Conservation (phyloP, 2,797 vertebrate species). For the Zalophus californianus region DNA sequence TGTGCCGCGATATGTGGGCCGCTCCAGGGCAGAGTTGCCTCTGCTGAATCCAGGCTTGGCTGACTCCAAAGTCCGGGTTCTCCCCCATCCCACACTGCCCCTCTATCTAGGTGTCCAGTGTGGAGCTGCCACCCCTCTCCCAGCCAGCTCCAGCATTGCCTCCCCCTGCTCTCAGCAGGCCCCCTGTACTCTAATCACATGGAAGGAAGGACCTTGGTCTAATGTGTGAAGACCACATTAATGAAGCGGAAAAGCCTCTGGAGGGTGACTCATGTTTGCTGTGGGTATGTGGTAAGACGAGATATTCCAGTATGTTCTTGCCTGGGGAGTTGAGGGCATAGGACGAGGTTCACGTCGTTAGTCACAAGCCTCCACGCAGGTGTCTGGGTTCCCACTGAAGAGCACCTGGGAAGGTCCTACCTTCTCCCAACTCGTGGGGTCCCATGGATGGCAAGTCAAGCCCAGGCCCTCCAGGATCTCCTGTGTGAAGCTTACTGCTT, state of each 20-base stretch:
- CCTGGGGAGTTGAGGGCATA: not conserved
- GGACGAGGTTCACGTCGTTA: not conserved
- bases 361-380: not conserved
- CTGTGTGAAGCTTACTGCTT: not conserved
- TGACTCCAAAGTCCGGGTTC: not conserved
- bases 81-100: not conserved
- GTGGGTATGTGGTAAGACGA: constrained; percentile 1
- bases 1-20: not conserved
- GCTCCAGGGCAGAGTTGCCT: not conserved
- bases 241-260: not conserved
- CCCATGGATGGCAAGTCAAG: not conserved
- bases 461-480: not conserved
- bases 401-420: not conserved
- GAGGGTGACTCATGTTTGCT: constrained; percentile 44
- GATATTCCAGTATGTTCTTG: not conserved
- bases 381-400: not conserved
- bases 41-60: not conserved
- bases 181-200: not conserved
- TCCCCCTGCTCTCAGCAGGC: too few species aligned
- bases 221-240: not conserved
- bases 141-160: not conserved
- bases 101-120: not conserved
- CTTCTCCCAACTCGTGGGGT: not conserved
- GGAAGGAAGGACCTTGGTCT: not conserved
- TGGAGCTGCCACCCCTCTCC: not conserved